Evolutionary conservation across 2,888 invertebrate species (phyloP).

Genomic region (Leptopilina drosophilae): DNA sequence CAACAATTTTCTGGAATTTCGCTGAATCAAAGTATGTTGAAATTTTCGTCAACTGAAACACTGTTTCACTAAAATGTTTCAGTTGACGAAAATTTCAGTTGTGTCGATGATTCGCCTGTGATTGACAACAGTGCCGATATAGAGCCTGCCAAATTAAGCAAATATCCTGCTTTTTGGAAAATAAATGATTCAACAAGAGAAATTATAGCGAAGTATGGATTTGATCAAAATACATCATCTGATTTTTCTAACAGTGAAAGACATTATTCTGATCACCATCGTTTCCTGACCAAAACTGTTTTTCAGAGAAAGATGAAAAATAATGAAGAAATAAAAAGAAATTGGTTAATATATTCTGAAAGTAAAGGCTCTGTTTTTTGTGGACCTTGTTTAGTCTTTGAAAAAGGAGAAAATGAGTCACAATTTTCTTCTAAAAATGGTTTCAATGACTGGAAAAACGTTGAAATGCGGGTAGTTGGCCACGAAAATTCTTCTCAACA

Average conservation of each 20-base stretch:
- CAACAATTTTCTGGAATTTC: no score
- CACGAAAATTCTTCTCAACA: conserved; percentile 12
- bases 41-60: no score
- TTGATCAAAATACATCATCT: conserved; percentile 49
- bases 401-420: conserved; percentile 8
- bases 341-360: conserved; percentile 53
- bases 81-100: no score
- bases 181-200: conserved; percentile 51
- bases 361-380: conserved; percentile 22
- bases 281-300: conserved; percentile 47
- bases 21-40: no score
- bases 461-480: background rate
- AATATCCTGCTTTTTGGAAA: conserved; percentile 50
- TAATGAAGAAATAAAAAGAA: conserved; percentile 49
- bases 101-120: no score
- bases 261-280: conserved; percentile 45
- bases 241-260: conserved; percentile 51
- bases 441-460: conserved; percentile 38
- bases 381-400: conserved; percentile 15
- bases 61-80: no score
- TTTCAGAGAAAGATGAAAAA: conserved; percentile 48
- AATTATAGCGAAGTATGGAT: conserved; percentile 49
- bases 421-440: background rate
- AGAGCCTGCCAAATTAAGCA: no score
- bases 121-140: no score